Evolutionary conservation across 37 sponge, comb jelly and placozoan genomes (phyloP), one percentile per base, ranked within the genome.

Genomic region (Chondrilla cf. caribensis): DNA sequence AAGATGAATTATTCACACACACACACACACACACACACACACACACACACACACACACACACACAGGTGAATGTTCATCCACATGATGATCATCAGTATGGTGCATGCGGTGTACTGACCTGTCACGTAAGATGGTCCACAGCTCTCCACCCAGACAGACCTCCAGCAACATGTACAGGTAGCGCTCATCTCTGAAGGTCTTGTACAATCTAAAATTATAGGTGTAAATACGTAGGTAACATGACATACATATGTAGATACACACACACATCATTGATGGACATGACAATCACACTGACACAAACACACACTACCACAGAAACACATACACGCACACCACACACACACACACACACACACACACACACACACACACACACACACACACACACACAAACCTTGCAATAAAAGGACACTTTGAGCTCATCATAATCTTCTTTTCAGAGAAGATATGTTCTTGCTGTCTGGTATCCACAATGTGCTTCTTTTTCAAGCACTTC

Each of bases 381-480:
- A 84, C 64, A 84, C 65, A 77, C 40, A 84, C 77, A 58, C 24
- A 4, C 44, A 59, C 78, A 60, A 3, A 95, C 98, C 91, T 88
- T 24, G 94, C 82, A 35, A 98, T 89, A 80, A 96, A 98, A n/a
- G 94, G 96, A 47, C 90, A 89, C 19, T 88, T 80, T 28, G 88
- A 85, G 32, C 88, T 75, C 84, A 98, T 60, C 90, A 98, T 93
- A 36, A 98, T 93, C 55, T 86, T 85, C 83, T 95, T 98, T 83
- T 98, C 98, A 29, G 89, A 91, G 82, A 95, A 92, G 81, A 98
- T 95, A 82, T 98, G 98, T 54, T 98, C 98, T 57, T 98, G 96
- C 59, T 98, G 98, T 40, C 97, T 85, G 0, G 98, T 98, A 60
- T 98, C 98, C 54, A 98, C 98, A 21, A 98, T 95, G 85, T 98